A percentile compares a stretch with the other conserved stretches of the same genome.
phyloP scores from a whole-genome alignment of 2,113 vertebrate species.

The Lepus americanus region DNA sequence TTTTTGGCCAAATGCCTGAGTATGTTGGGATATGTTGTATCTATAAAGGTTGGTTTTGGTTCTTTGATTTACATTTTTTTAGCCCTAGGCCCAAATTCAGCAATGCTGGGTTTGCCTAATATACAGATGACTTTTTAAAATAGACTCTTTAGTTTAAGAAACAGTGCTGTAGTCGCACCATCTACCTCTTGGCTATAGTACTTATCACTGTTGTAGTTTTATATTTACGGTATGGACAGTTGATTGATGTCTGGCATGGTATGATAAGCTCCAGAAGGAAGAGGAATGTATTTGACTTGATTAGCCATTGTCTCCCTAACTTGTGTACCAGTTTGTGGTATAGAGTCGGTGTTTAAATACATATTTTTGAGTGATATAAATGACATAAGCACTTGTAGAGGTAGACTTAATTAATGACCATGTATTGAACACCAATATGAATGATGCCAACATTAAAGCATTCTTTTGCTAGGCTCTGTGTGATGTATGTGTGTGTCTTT shows the following conservation, averaged over 20 bases:
- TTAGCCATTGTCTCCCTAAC: neutral
- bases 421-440: neutral
- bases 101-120: neutral
- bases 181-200: conserved; percentile 29
- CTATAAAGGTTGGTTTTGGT: conserved; percentile 53
- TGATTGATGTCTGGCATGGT: neutral
- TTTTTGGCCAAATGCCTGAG: conserved; percentile 35
- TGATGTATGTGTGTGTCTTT: too few relatives aligned
- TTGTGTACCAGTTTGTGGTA: neutral
- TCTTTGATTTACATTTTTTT: conserved; percentile 58
- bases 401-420: neutral
- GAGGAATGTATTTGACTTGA: neutral
- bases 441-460: neutral
- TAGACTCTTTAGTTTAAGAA: conserved; percentile 48
- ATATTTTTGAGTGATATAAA: conserved; percentile 35
- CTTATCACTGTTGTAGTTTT: neutral
- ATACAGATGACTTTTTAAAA: conserved; percentile 36
- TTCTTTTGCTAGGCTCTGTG: conserved; percentile 39
- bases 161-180: neutral
- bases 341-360: conserved; percentile 9
- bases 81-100: conserved; percentile 52
- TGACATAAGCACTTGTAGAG: neutral
- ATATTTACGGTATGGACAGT: neutral
- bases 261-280: neutral
- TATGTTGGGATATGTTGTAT: neutral